Evolutionary conservation across 2,113 vertebrate genomes (phyloP).

Genomic region (Sphaerodactylus townsendi): DNA sequence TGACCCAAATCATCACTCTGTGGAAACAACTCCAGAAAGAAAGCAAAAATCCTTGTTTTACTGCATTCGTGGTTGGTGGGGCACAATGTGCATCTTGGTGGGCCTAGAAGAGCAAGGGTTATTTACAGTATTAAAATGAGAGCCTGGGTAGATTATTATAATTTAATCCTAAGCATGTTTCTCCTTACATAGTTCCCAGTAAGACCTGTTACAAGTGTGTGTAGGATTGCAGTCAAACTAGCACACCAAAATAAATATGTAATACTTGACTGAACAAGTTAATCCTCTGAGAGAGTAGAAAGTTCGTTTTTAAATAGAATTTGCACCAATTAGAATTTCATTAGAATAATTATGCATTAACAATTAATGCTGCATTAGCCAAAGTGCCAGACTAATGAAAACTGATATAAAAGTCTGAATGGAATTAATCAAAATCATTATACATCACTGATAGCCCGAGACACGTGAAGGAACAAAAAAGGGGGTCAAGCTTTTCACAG

Average conservation of each 20-base stretch:
- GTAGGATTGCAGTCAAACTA: conserved; percentile 12
- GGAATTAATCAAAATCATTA: background rate
- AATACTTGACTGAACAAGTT: background rate
- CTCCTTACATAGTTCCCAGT: background rate
- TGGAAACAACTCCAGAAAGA: no score
- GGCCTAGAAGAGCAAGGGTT: background rate
- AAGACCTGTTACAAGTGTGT: background rate
- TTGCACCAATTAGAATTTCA: conserved; percentile 14
- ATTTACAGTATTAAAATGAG: background rate
- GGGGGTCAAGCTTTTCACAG: background rate
- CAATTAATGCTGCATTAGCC: conserved; percentile 29
- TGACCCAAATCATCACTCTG: no score
- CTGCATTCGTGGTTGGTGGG: background rate
- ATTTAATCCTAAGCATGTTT: background rate
- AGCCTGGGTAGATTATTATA: background rate
- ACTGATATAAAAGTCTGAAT: background rate
- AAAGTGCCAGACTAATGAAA: conserved; percentile 11
- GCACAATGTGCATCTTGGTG: background rate
- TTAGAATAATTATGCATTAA: conserved; percentile 25
- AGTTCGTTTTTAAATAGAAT: conserved; percentile 12
- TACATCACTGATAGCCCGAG: background rate
- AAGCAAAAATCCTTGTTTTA: background rate
- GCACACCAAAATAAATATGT: background rate
- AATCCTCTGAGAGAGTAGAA: conserved; percentile 1
- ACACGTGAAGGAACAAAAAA: background rate